A percentile compares a stretch with the other conserved stretches of the same genome.
Evolutionary conservation across 2,888 invertebrate species (phyloP).

Genomic region (Tiphia femorata): DNA sequence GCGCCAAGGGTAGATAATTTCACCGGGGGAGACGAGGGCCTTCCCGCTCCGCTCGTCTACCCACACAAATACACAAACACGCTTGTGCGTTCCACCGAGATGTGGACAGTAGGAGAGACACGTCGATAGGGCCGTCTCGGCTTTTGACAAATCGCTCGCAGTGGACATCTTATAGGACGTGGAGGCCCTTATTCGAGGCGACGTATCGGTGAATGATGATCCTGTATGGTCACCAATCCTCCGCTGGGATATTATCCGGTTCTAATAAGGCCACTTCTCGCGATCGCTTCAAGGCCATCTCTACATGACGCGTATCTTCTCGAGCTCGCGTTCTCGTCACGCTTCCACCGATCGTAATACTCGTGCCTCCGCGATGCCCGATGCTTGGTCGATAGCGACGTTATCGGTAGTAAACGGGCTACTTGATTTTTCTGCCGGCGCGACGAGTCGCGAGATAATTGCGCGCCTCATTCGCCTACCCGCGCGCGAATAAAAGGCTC

Average conservation of each 20-base stretch:
- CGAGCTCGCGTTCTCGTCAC: no score
- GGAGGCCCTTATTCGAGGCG: conserved; percentile 44
- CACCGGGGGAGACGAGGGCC: no score
- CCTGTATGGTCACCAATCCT: conserved; percentile 33
- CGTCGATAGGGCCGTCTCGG: conserved; percentile 47
- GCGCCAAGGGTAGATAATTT: conserved; percentile 40
- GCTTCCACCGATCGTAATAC: neutral
- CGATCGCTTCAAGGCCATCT: no score
- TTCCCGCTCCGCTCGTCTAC: no score
- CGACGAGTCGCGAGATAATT: neutral
- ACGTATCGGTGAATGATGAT: conserved; percentile 57
- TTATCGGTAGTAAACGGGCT: no score
- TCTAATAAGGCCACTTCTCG: conserved; percentile 29
- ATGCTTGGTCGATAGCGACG: no score
- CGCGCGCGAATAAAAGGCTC: no score
- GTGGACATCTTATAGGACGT: conserved; percentile 50
- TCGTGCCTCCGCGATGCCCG: neutral
- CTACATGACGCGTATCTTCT: no score
- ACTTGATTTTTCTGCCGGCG: no score
- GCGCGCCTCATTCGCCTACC: no score
- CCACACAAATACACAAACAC: no score
- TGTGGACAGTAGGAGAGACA: conserved; percentile 31
- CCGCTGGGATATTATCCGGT: conserved; percentile 40
- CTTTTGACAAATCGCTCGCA: conserved; percentile 58
- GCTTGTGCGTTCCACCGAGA: neutral